A percentile compares a stretch with the other conserved stretches of the same genome.
Conservation (phyloP, 2,797 vertebrate genomes). For the Prionace glauca region DNA sequence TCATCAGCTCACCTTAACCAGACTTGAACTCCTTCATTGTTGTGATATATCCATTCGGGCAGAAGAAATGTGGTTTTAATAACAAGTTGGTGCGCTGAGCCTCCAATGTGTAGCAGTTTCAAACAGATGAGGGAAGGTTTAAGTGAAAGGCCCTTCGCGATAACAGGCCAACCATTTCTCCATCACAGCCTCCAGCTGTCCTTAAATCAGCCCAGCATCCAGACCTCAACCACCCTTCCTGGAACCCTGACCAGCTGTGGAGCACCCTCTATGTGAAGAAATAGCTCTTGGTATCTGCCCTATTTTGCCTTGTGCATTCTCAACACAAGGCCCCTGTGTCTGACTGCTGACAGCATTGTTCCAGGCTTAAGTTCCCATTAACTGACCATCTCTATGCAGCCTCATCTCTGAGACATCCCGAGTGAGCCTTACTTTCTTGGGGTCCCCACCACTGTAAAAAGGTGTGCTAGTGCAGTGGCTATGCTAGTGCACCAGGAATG, state of each 20-base stretch:
- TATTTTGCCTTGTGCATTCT: background rate
- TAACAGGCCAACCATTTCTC: background rate
- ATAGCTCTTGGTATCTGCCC: background rate
- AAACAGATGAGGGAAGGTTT: background rate
- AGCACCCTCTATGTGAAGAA: background rate
- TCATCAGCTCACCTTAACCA: background rate
- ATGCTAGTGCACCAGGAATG: background rate
- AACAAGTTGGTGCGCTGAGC: background rate
- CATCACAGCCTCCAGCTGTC: background rate
- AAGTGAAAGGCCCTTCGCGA: background rate
- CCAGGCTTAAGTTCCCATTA: background rate
- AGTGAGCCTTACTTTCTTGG: background rate
- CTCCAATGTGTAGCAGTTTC: background rate
- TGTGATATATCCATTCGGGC: background rate
- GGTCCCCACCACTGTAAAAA: background rate
- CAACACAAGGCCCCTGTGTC: background rate
- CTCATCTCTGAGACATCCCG: background rate
- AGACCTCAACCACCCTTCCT: background rate
- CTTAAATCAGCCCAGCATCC: background rate
- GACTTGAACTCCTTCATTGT: background rate
- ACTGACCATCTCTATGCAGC: background rate
- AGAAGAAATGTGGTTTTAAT: constrained; percentile 14
- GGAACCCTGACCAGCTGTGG: background rate
- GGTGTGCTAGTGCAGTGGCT: background rate
- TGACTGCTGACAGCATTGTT: background rate